phyloP scores from a whole-genome alignment of 2,888 invertebrate genomes.

The Thera britannica region DNA sequence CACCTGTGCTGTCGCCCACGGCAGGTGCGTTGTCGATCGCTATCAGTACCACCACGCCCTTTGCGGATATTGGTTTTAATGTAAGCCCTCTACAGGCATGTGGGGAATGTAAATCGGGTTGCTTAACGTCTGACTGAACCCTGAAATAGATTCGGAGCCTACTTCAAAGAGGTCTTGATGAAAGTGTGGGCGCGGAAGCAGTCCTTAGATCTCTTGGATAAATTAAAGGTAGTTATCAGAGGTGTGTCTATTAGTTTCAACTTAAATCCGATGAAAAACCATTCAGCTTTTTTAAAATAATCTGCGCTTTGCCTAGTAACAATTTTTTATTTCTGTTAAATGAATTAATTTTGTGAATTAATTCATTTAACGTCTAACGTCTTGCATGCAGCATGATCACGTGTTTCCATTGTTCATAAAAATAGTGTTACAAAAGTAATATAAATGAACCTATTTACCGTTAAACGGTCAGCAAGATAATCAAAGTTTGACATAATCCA shows the following conservation, averaged over 20 bases:
- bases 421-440: too few species aligned
- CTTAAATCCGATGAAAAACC: too few species aligned
- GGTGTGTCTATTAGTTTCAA: too few species aligned
- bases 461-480: background rate
- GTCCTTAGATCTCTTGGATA: background rate
- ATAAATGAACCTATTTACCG: too few species aligned
- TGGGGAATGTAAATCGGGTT: conserved; percentile 17
- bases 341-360: too few species aligned
- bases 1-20: conserved; percentile 29
- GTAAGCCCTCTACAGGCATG: conserved; percentile 20
- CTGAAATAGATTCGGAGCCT: conserved; percentile 50
- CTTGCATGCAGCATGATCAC: too few species aligned
- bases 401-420: too few species aligned
- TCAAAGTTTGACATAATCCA: background rate
- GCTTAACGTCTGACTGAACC: conserved; percentile 15
- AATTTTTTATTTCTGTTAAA: too few species aligned
- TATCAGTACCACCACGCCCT: conserved; percentile 52
- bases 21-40: conserved; percentile 50
- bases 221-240: too few species aligned
- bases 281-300: too few species aligned
- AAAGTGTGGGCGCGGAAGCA: background rate
- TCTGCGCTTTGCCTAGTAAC: too few species aligned
- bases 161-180: conserved; percentile 13
- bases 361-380: too few species aligned
- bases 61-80: conserved; percentile 54